These are phyloP conservation scores for Oryzias javanicus DNA, from an alignment of 2,113 vertebrate species.

Conservation along the genomic window DNA sequence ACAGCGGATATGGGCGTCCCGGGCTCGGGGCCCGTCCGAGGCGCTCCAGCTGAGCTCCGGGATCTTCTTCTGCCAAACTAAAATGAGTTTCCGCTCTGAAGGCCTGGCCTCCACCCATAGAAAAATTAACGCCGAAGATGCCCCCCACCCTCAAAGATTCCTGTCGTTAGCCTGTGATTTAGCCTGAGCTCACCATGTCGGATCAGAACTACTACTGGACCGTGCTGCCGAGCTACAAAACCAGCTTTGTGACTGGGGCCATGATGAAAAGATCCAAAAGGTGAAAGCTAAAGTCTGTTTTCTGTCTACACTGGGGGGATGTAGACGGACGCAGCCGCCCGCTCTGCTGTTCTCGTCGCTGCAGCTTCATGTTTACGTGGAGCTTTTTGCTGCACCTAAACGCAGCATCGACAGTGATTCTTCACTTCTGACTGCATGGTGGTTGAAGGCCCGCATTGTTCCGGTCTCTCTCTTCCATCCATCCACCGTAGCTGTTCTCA, in stretches of 20 bases:
- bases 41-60: constrained; percentile 33
- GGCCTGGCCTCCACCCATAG: constrained; percentile 26
- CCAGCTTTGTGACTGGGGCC: constrained; percentile 83
- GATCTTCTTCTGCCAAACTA: constrained; percentile 45
- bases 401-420: constrained; percentile 1
- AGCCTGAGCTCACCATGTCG: constrained; percentile 75
- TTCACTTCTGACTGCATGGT: not conserved
- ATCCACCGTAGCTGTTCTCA: not conserved
- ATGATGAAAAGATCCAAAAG: constrained; percentile 86
- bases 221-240: constrained; percentile 83
- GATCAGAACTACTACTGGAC: constrained; percentile 90
- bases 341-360: not conserved
- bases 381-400: constrained; percentile 7
- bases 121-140: constrained; percentile 13
- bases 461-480: too few species aligned
- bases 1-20: constrained; percentile 38
- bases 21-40: constrained; percentile 7
- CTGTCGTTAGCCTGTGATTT: constrained; percentile 6
- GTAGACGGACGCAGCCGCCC: too few species aligned
- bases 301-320: too few species aligned
- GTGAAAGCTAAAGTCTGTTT: constrained; percentile 60
- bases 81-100: constrained; percentile 43
- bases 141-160: constrained; percentile 7
- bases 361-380: too few species aligned
- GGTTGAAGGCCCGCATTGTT: too few species aligned